Evolutionary conservation across 2,113 vertebrate species (phyloP).

Genomic region (Heteronetta atricapilla): DNA sequence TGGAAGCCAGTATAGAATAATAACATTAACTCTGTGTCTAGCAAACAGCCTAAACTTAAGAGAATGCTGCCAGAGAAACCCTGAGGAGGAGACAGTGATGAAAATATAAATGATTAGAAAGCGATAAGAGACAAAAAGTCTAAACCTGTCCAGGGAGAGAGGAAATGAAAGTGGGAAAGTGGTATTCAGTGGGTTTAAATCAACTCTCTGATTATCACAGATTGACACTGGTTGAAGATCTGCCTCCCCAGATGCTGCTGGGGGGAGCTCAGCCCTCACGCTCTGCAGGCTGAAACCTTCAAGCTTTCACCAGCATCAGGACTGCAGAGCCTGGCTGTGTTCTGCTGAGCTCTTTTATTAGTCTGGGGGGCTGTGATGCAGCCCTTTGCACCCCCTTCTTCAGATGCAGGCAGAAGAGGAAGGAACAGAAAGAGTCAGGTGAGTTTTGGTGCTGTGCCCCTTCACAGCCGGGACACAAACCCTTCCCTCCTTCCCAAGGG

Average conservation of each 20-base stretch:
- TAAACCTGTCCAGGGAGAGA: constrained; percentile 1
- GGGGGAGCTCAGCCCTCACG: not conserved
- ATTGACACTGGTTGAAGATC: not conserved
- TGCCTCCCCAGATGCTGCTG: not conserved
- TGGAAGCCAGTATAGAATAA: not conserved
- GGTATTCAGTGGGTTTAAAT: constrained; percentile 15
- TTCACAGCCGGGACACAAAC: not conserved
- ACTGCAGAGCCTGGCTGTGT: not conserved
- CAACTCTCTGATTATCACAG: not conserved
- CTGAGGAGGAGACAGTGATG: not conserved
- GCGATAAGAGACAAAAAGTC: constrained; percentile 8
- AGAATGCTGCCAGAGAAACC: not conserved
- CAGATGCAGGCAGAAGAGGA: not conserved
- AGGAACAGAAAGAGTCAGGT: not conserved
- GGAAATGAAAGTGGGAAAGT: not conserved
- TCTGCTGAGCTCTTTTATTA: not conserved
- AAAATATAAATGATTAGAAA: not conserved
- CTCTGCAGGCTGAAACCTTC: not conserved
- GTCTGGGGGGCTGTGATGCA: not conserved
- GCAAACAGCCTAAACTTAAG: not conserved
- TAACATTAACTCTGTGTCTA: not conserved
- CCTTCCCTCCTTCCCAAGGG: not conserved
- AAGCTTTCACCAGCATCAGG: not conserved
- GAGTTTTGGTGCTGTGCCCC: not conserved
- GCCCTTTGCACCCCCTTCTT: not conserved